phyloP scores from a whole-genome alignment of 1,140 invertebrate species.

The Phocides pigmalion region DNA sequence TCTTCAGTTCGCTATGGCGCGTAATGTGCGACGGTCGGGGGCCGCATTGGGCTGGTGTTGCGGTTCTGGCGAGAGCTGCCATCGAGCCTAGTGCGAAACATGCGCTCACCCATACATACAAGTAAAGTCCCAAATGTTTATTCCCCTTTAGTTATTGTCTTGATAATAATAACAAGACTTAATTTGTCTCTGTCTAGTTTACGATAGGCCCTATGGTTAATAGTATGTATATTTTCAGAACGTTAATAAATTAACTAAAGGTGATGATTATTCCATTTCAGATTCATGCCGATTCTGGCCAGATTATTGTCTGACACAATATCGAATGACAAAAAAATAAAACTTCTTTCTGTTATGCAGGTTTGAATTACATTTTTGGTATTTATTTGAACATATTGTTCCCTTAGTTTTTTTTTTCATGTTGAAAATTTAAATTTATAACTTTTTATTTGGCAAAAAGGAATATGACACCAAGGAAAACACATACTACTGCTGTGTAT shows the following conservation, averaged over 20 bases:
- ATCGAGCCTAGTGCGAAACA: conserved; percentile 85
- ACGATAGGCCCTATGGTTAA: too few species aligned
- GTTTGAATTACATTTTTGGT: conserved; percentile 47
- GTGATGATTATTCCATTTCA: conserved; percentile 51
- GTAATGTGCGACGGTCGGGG: conserved; percentile 72
- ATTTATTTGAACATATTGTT: too few species aligned
- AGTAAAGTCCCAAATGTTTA: conserved; percentile 55
- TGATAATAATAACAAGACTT: too few species aligned
- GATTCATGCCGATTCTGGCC: conserved; percentile 86
- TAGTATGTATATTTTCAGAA: too few species aligned
- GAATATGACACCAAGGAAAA: too few species aligned
- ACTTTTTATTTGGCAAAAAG: too few species aligned
- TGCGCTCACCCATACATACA: conserved; percentile 87
- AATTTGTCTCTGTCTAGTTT: too few species aligned
- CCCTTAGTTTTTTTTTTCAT: too few species aligned
- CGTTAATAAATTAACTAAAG: too few species aligned
- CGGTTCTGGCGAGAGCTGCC: conserved; percentile 85
- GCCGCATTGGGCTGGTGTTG: conserved; percentile 85
- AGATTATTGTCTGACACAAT: conserved; percentile 84
- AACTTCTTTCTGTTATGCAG: conserved; percentile 83
- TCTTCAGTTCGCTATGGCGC: conserved; percentile 78
- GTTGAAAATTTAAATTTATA: too few species aligned
- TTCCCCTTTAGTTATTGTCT: too few species aligned
- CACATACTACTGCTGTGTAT: too few species aligned
- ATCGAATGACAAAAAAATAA: conserved; percentile 83